These are phyloP conservation scores for Mimas tiliae DNA, from an alignment of 2,888 invertebrate species.

Conservation along the genomic window DNA sequence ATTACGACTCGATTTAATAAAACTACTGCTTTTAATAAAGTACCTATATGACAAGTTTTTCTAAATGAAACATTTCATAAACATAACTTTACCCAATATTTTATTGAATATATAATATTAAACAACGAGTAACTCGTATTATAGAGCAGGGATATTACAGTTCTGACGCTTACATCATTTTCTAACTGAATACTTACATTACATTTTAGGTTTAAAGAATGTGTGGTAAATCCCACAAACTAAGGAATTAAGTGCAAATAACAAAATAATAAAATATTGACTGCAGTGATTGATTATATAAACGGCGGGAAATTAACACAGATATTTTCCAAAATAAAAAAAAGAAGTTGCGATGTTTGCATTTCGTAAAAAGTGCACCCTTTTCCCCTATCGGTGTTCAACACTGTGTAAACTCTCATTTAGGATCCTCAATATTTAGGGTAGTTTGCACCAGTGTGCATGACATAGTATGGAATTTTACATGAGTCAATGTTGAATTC, in stretches of 20 bases:
- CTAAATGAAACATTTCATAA: no score
- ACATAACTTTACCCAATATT: no score
- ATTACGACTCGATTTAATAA: no score
- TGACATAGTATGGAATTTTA: constrained; percentile 51
- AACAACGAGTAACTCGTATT: no score
- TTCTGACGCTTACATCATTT: no score
- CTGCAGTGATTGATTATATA: neutral
- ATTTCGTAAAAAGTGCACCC: neutral
- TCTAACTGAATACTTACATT: no score
- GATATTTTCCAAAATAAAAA: neutral
- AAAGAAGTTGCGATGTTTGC: neutral
- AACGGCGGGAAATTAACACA: constrained; percentile 5
- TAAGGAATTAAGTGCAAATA: neutral
- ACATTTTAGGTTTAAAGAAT: no score
- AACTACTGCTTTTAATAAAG: no score
- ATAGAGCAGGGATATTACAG: no score
- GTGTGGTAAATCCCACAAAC: neutral
- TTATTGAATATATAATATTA: no score
- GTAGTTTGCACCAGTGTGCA: constrained; percentile 37
- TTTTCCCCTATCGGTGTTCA: neutral
- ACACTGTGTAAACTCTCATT: neutral
- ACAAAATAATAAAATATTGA: neutral
- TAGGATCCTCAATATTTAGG: constrained; percentile 29
- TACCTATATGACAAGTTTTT: no score
- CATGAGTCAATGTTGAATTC: constrained; percentile 67